phyloP scores from a whole-genome alignment of 2,888 invertebrate species.

The Andrena praecox region DNA sequence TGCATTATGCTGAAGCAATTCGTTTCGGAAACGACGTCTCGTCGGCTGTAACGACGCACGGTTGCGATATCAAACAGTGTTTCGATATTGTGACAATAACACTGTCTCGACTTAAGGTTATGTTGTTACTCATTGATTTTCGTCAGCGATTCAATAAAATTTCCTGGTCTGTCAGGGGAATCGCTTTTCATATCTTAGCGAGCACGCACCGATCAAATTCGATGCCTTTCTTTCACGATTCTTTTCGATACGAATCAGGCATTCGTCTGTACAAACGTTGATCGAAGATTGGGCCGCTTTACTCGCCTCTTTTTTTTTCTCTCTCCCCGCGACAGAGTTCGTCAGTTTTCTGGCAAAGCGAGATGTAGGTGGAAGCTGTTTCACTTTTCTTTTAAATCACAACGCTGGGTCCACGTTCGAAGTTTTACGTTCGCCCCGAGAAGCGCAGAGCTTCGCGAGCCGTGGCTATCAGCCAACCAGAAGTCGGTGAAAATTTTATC shows the following conservation, averaged over 20 bases:
- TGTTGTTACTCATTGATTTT: constrained; percentile 61
- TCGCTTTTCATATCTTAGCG: background rate
- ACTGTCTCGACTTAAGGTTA: constrained; percentile 46
- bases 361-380: background rate
- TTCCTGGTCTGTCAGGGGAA: background rate
- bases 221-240: background rate
- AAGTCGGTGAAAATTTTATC: constrained; percentile 64
- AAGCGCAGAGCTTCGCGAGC: constrained; percentile 17
- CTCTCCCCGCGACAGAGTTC: background rate
- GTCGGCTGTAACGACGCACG: constrained; percentile 12
- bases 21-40: background rate
- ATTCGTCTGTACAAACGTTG: background rate
- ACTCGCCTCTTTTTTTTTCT: no score
- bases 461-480: constrained; percentile 31
- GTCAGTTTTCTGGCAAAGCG: background rate
- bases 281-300: background rate
- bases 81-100: constrained; percentile 13
- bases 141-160: constrained; percentile 27
- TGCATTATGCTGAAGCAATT: constrained; percentile 43
- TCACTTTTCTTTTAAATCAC: background rate
- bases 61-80: constrained; percentile 13
- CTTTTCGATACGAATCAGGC: background rate
- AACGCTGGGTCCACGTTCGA: background rate
- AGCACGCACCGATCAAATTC: background rate
- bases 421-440: constrained; percentile 17